Evolutionary conservation across 2,888 invertebrate genomes (phyloP).

Genomic region (Himalopsyche japonica): DNA sequence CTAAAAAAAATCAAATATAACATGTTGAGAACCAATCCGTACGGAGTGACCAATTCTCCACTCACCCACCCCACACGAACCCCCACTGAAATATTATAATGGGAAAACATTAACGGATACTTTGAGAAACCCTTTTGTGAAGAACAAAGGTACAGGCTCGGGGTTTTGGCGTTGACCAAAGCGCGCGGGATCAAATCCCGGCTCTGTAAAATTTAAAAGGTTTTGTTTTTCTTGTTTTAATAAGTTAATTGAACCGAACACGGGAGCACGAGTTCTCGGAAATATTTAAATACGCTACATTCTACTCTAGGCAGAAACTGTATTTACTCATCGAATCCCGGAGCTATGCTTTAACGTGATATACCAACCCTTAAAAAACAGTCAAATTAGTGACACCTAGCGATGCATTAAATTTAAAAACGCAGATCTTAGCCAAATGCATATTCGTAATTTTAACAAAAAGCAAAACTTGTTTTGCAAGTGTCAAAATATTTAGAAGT

Average conservation of each 20-base stretch:
- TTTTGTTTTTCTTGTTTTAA: slow-evolving; percentile 31
- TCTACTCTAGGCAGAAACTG: background rate
- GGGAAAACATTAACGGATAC: slow-evolving; percentile 32
- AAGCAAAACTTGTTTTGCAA: no score
- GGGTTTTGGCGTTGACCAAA: background rate
- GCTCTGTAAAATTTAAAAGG: slow-evolving; percentile 13
- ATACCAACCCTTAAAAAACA: no score
- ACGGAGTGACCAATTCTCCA: background rate
- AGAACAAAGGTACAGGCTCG: slow-evolving; percentile 19
- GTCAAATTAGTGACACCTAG: no score
- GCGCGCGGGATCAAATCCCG: slow-evolving; percentile 11
- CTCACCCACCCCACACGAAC: background rate
- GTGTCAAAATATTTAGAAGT: no score
- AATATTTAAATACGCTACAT: background rate
- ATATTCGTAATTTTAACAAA: no score
- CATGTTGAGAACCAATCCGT: background rate
- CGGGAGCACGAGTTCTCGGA: background rate
- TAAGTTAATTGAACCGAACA: slow-evolving; percentile 30
- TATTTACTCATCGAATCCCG: no score
- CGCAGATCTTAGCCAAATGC: no score
- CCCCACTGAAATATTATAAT: slow-evolving; percentile 28
- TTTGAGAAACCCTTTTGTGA: slow-evolving; percentile 27
- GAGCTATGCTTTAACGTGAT: no score
- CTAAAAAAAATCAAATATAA: no score
- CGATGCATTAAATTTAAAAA: no score